Evolutionary conservation across 2,888 invertebrate species (phyloP), one percentile per base, ranked within the genome.

Genomic region (Fragum sueziense): DNA sequence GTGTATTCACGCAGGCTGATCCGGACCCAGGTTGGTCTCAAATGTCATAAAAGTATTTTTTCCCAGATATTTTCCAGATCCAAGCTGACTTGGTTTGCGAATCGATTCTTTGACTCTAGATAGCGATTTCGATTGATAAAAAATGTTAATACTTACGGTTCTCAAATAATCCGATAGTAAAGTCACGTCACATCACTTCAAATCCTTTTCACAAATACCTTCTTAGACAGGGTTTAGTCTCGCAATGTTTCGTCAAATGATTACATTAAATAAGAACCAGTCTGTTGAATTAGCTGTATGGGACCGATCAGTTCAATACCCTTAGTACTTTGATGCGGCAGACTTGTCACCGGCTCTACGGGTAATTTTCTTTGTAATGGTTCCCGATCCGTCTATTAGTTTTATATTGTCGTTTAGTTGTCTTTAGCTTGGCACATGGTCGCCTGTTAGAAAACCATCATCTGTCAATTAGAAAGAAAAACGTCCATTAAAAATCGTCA

Each of bases 381-480:
- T 57, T 57, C 57, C 27, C 25, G n/a, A 2, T 47, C 47, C n/a
- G n/a, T n/a, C n/a, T n/a, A n/a, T n/a, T n/a, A n/a, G 2, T 57
- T 57, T 57, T 29, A 27, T 29, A 14, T 57, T 27, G 57, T 57
- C 57, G 25, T 25, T 61, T 20, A 41, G 20, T 11, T 41, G 37
- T 27, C 41, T 22, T 25, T 22, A 25, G 14, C 41, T 6, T 25
- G 41, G 9, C 65, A 41, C 29, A 7, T 7, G 41, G 2, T 11
- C 34, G 65, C 37, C 41, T 14, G 65, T 41, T 65, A 65, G 41
- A 65, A 41, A 34, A 2, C 27, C 65, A 41, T 65, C 65, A 41
- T 37, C 65, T 65, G 65, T 65, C 65, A 65, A 65, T 65, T 65
- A 65, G 41, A 65, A 65, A 37, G 33, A 61, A 33, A 33, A 61